Base-by-base conservation (phyloP, 2,888 invertebrate genomes). In the Seira ritae region DNA sequence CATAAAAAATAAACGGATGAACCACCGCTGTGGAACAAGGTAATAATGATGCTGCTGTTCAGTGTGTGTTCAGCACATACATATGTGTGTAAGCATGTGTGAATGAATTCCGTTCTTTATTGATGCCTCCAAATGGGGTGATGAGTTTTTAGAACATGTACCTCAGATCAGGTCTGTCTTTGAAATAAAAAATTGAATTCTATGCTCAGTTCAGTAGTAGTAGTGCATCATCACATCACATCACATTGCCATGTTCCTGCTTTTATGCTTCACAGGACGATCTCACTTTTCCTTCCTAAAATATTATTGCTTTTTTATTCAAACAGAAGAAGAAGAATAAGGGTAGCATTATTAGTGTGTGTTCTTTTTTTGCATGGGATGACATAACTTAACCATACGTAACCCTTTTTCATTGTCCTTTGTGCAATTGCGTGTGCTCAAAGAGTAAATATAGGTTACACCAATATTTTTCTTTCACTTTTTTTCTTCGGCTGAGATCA, bases 391-490 rank as follows among this genome's bases (percentile, higher is more conserved):
- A 81, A 81, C 71, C 71, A 76, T 76, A 71, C 67, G 70, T 82
- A 85, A 86, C 85, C 86, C 87, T 86, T 87, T 86, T 85, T 46
- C 72, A 72, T 82, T 82, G 82, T 82, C 72, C 68, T 77, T 85
- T 85, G 85, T 84, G 80, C 55, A 84, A 87, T 87, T 87, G 88
- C 87, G 88, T 88, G 88, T 86, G 87, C 84, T 87, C 79, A 31
- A 84, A 83, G 78, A 84, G 88, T 87, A 88, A 88, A 88, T 88
- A 88, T 88, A 88, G 88, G 88, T 88, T 88, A 87, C 85, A 83
- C 80, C 84, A 86, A 88, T 88, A 83, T 80, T 80, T 81, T 71
- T 72, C 76, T 76, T 81, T 81, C 75, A 75, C 70, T 31, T 8
- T 31, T 66, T 31, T 31, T 31, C 55, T 31, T 42, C 66, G 70